Evolutionary conservation across 2,888 invertebrate genomes (phyloP), one percentile per base, ranked within the genome.

Genomic region (Chymomyza procnemis): DNA sequence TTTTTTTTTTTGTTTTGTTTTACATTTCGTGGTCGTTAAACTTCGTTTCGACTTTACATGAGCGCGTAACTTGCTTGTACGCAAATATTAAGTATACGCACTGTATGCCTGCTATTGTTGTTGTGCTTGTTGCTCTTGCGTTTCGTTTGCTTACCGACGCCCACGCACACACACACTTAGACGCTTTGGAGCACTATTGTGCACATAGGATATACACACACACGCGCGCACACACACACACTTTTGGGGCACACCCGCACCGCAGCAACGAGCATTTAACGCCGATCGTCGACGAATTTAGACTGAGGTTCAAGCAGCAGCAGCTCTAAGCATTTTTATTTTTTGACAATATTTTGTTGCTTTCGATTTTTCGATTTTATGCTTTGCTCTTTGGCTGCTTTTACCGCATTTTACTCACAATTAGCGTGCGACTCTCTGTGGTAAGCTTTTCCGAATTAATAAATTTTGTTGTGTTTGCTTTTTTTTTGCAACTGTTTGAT

Each of bases 231-330:
- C 30, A 41, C 34, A 41, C 34, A 41, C 34, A 41, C 34, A 41
- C 34, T 6, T 26, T 26, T 41, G 34, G 34, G 34, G 34, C 34
- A 19, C 67, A 75, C 54, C 65, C 78, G 70, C 78, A 69, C 62
- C 58, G 60, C 60, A 46, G 58, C 63, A 67, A 65, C 64, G 64
- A 50, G 26, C 41, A 73, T 62, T 64, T 64, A 69, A 69, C 75
- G 78, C 81, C 79, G 78, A 81, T 82, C 82, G 78, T 69, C 79
- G 83, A 76, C 77, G 78, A 86, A 85, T 82, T 82, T 82, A 76
- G 85, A 84, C 83, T 84, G 87, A 86, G 76, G 60, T 34, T 70
- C 80, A 30, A n/a, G 46, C 58, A 34, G 21, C 54, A 84, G 68
- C 79, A 79, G 78, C 82, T 81, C 71, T 81, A 75, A 81, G 78